These are phyloP conservation scores for Geophilus truncorum DNA, from an alignment of 2,888 invertebrate genomes.

Conservation along the genomic window DNA sequence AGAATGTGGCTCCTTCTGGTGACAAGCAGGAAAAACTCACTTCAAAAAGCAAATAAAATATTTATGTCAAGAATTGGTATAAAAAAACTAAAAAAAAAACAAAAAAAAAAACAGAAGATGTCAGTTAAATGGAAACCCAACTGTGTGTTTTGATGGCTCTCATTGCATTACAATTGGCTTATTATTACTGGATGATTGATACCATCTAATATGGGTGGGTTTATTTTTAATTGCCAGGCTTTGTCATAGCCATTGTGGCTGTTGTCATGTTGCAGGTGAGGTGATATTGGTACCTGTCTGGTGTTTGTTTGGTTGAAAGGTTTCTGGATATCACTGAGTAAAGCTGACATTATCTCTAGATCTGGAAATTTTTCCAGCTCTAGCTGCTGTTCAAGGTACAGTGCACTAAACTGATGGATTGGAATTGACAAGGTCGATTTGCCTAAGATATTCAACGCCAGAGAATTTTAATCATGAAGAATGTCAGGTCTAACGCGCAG, in stretches of 20 bases:
- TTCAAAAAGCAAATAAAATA: neutral
- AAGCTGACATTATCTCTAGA: neutral
- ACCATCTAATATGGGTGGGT: neutral
- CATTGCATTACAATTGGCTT: neutral
- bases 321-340: neutral
- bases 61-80: neutral
- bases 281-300: neutral
- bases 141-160: neutral
- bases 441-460: neutral
- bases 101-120: neutral
- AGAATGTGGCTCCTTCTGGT: neutral
- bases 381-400: neutral
- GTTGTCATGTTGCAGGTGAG: neutral
- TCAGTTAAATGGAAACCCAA: neutral
- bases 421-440: neutral
- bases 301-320: neutral
- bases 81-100: neutral
- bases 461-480: too few relatives aligned
- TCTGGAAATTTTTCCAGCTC: neutral
- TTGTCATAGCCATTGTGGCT: neutral
- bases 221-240: neutral
- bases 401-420: neutral
- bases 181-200: too few relatives aligned
- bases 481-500: too few relatives aligned
- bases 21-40: neutral